Conservation (phyloP, 2,113 vertebrate genomes). For the Mormyrus iriodes region DNA sequence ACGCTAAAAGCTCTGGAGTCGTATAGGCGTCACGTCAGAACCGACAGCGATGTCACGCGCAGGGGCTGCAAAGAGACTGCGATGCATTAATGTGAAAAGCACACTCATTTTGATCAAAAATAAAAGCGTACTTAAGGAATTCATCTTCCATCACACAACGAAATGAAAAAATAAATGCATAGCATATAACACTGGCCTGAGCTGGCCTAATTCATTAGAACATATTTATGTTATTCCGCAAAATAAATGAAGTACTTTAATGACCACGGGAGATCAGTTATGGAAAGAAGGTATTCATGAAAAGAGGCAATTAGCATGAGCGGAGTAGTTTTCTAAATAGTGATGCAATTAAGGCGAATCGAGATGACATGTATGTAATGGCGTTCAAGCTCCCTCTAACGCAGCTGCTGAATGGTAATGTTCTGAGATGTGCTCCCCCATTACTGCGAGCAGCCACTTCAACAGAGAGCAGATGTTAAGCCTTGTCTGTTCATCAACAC, state of each 20-base stretch:
- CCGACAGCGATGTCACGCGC: conserved; percentile 26
- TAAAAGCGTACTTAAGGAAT: not conserved
- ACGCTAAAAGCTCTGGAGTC: conserved; percentile 24
- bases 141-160: not conserved
- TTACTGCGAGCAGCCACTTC: not conserved
- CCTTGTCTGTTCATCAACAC: conserved; percentile 1
- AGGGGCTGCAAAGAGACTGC: conserved; percentile 41
- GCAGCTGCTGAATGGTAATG: not conserved
- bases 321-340: conserved; percentile 2
- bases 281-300: not conserved
- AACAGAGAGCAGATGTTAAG: not conserved
- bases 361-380: conserved; percentile 9
- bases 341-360: not conserved
- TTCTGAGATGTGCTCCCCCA: not conserved
- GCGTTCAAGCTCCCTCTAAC: not conserved
- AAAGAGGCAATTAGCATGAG: conserved; percentile 5
- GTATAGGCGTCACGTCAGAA: conserved; percentile 19
- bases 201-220: not conserved
- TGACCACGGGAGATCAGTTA: conserved; percentile 1
- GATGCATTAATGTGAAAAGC: conserved; percentile 20
- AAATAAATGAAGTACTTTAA: conserved; percentile 8
- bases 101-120: conserved; percentile 9
- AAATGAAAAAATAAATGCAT: not conserved
- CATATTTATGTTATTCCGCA: not conserved
- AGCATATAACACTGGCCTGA: not conserved